Conservation (phyloP, 2,113 vertebrate species). For the Meriones unguiculatus region DNA sequence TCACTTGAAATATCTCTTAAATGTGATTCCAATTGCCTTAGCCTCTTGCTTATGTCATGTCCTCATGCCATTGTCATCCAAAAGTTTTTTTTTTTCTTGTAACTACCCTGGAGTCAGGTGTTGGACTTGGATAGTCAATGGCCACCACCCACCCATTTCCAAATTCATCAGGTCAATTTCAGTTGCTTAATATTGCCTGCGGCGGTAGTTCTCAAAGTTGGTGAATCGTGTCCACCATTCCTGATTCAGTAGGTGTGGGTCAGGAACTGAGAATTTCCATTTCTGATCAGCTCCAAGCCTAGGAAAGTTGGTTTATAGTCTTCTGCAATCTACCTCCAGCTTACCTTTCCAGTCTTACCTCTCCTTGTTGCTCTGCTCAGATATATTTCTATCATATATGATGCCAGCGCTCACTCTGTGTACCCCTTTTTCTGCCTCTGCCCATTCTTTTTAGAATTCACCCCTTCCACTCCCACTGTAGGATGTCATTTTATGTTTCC, state of each 20-base stretch:
- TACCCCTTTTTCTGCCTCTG: conserved; percentile 48
- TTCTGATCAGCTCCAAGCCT: conserved; percentile 30
- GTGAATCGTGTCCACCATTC: not conserved
- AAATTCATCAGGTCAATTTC: not conserved
- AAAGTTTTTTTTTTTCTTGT: not conserved
- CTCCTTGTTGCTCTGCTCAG: conserved; percentile 1
- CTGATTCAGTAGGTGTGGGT: not conserved
- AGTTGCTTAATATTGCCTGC: not conserved
- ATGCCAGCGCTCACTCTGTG: conserved; percentile 32
- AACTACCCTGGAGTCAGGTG: not conserved
- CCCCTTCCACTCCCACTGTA: not conserved
- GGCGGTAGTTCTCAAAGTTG: not conserved
- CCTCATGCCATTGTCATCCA: not conserved
- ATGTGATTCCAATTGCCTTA: conserved; percentile 20
- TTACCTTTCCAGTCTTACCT: conserved; percentile 33
- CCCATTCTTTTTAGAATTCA: conserved; percentile 40
- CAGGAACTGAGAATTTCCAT: conserved; percentile 12
- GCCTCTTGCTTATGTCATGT: not conserved
- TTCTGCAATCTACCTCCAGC: not conserved
- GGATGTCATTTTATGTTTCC: not conserved
- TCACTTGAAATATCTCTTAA: conserved; percentile 51
- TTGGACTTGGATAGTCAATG: not conserved
- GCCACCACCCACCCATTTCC: not conserved
- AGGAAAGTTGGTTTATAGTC: not conserved
- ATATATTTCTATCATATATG: not conserved